Percentiles rank a stretch among this genome's conserved stretches.
Evolutionary conservation across 2,888 invertebrate species (phyloP).

Genomic region (Meta bourneti): DNA sequence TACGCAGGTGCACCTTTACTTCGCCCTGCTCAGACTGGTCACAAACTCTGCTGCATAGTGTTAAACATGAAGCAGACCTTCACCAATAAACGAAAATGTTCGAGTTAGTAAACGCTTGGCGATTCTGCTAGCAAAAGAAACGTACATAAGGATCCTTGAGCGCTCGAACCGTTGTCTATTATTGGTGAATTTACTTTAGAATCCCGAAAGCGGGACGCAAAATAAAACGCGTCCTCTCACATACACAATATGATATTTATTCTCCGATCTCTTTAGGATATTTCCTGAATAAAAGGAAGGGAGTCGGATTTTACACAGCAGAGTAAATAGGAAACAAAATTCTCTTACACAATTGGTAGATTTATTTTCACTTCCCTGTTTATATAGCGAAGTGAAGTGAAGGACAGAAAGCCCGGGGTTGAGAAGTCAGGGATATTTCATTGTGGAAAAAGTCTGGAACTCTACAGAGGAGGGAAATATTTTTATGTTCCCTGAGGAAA

Average conservation of each 20-base stretch:
- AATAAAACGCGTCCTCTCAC: conserved; percentile 26
- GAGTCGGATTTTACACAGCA: conserved; percentile 33
- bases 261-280: conserved; percentile 43
- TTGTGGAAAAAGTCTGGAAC: not conserved
- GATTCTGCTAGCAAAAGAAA: not conserved
- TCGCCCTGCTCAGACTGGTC: too few species aligned
- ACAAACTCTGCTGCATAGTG: not conserved
- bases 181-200: conserved; percentile 13
- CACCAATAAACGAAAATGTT: not conserved
- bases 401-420: not conserved
- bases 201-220: not conserved
- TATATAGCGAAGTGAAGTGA: conserved; percentile 3
- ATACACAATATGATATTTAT: conserved; percentile 36
- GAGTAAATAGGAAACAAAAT: conserved; percentile 26
- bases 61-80: not conserved
- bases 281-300: conserved; percentile 6
- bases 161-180: not conserved
- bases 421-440: not conserved
- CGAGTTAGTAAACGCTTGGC: conserved; percentile 4
- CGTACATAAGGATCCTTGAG: not conserved
- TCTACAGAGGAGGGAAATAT: not conserved
- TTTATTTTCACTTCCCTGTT: conserved; percentile 43
- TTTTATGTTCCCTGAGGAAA: conserved; percentile 10
- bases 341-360: conserved; percentile 33
- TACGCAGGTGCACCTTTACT: too few species aligned